Percentiles rank a stretch among this genome's conserved stretches.
phyloP scores from a whole-genome alignment of 2,113 vertebrate species.

The Enhydra lutris region DNA sequence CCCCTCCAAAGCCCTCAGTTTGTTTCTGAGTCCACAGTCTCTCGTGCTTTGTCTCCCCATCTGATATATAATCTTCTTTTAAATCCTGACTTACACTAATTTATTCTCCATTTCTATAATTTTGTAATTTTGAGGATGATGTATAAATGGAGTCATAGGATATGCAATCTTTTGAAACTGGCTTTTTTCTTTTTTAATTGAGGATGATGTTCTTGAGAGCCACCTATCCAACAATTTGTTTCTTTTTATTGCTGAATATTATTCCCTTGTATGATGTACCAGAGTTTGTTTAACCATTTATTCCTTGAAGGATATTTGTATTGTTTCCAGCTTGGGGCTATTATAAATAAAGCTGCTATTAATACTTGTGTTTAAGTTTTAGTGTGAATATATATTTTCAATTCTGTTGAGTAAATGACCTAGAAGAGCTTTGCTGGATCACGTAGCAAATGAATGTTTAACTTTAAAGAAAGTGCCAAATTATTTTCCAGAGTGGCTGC shows the following conservation, averaged over 20 bases:
- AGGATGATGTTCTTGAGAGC: neutral
- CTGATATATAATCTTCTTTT: neutral
- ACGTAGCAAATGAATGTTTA: neutral
- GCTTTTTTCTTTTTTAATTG: neutral
- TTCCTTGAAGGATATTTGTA: neutral
- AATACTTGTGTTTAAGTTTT: neutral
- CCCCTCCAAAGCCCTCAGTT: no score
- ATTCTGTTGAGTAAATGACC: neutral
- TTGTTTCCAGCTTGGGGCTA: neutral
- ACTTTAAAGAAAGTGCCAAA: neutral
- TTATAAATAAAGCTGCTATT: neutral
- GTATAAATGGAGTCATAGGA: neutral
- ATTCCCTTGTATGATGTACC: neutral
- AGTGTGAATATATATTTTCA: neutral
- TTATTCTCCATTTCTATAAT: neutral
- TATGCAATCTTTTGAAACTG: neutral
- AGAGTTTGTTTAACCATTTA: neutral
- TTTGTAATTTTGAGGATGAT: neutral
- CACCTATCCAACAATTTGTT: neutral
- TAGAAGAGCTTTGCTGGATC: neutral
- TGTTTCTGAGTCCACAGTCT: no score
- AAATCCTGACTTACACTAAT: neutral
- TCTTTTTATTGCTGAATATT: neutral
- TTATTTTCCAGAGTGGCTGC: neutral
- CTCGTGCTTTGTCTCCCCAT: no score